Conservation (phyloP, 2,113 vertebrate genomes). For the Prinia subflava region DNA sequence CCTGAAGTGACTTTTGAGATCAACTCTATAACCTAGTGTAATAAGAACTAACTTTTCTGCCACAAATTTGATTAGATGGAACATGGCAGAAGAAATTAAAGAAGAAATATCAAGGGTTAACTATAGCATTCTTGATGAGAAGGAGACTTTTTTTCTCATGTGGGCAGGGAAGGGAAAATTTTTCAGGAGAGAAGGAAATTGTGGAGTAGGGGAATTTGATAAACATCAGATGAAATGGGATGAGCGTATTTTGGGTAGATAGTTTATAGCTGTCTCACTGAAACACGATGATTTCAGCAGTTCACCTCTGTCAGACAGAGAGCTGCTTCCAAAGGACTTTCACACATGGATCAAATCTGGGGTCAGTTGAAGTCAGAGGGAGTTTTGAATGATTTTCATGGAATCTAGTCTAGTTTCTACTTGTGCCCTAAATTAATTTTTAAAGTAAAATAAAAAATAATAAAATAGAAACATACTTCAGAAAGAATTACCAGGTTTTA, state of each 20-base stretch:
- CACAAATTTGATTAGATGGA: neutral
- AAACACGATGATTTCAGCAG: neutral
- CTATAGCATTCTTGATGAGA: neutral
- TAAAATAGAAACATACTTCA: neutral
- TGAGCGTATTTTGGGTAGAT: neutral
- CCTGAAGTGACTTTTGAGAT: neutral
- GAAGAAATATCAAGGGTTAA: slow-evolving; percentile 39
- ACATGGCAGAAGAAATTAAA: slow-evolving; percentile 30
- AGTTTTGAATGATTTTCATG: neutral
- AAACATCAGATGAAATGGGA: neutral
- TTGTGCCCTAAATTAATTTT: neutral
- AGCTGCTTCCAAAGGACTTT: neutral
- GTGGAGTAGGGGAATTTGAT: neutral
- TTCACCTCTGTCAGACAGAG: neutral
- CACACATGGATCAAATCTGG: neutral
- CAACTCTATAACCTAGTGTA: neutral
- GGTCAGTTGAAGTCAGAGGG: neutral
- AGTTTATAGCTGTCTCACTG: neutral
- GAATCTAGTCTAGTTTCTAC: neutral
- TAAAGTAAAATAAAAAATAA: neutral
- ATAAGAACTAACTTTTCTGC: slow-evolving; percentile 11
- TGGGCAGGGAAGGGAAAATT: neutral
- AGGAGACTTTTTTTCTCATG: neutral
- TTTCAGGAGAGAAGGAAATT: slow-evolving; percentile 13
- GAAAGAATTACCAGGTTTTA: neutral